phyloP scores from a whole-genome alignment of 2,888 invertebrate species.

The Netelia inedita region DNA sequence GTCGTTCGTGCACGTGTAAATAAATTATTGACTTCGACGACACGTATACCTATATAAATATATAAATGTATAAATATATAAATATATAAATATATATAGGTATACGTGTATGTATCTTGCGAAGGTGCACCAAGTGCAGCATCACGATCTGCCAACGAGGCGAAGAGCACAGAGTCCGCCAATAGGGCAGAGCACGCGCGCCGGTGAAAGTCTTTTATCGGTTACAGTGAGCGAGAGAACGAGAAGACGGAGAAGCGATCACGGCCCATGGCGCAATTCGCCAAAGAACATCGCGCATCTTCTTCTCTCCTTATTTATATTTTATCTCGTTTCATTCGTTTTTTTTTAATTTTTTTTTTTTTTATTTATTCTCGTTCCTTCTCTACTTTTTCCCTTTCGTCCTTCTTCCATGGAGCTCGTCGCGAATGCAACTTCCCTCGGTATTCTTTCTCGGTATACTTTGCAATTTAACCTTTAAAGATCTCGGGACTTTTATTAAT shows the following conservation, averaged over 20 bases:
- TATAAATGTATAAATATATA: conserved; percentile 5
- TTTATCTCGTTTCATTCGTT: not conserved
- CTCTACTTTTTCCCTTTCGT: conserved; percentile 32
- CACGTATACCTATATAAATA: not conserved
- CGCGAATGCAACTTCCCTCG: conserved; percentile 38
- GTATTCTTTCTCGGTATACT: conserved; percentile 39
- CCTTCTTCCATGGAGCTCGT: conserved; percentile 25
- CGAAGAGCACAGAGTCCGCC: conserved; percentile 46
- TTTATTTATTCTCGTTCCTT: not conserved
- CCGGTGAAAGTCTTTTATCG: conserved; percentile 66
- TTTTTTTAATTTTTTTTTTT: not conserved
- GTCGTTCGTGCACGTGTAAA: conserved; percentile 27
- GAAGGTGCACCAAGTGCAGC: conserved; percentile 25
- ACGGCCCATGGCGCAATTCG: conserved; percentile 60
- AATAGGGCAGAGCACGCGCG: conserved; percentile 40
- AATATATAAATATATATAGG: not conserved
- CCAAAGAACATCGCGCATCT: conserved; percentile 61
- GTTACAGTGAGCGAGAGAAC: conserved; percentile 34
- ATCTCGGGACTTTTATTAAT: conserved; percentile 51
- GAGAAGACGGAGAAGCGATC: conserved; percentile 42
- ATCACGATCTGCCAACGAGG: conserved; percentile 53
- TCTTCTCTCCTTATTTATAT: conserved; percentile 26
- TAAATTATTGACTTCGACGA: conserved; percentile 37
- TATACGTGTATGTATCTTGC: not conserved
- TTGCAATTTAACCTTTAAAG: conserved; percentile 64